phyloP scores from a whole-genome alignment of 64 coral and sea anemone species.

The Actinia tenebrosa region DNA sequence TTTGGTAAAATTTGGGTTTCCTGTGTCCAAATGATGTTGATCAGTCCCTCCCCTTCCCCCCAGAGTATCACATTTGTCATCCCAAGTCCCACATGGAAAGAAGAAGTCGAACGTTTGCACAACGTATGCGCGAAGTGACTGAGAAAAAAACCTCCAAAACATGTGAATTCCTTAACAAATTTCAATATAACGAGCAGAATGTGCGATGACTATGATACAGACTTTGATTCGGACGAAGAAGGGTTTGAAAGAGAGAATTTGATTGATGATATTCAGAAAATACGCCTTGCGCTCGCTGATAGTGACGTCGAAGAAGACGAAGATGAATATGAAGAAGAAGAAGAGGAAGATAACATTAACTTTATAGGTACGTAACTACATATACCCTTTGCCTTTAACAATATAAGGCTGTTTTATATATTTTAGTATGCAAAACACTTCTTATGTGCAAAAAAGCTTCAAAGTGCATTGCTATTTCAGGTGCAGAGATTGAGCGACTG shows the following conservation, averaged over 20 bases:
- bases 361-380: constrained; percentile 7
- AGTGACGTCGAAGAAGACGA: constrained; percentile 3
- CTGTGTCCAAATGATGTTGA: not conserved
- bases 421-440: not conserved
- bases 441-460: not conserved
- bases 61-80: not conserved
- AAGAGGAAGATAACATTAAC: not conserved
- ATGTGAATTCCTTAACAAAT: not conserved
- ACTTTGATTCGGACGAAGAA: constrained; percentile 19
- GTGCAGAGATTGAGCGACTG: too few relatives aligned
- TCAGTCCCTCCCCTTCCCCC: not conserved
- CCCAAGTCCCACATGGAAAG: constrained; percentile 18
- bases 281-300: constrained; percentile 34
- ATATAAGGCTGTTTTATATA: not conserved
- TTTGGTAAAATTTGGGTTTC: not conserved
- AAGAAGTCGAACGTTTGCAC: not conserved
- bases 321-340: constrained; percentile 28
- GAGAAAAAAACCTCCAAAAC: not conserved
- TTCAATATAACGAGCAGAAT: not conserved
- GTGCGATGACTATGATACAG: constrained; percentile 34
- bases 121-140: not conserved
- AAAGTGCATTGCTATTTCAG: not conserved
- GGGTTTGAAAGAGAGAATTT: constrained; percentile 45
- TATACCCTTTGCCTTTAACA: not conserved
- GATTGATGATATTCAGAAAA: constrained; percentile 50